Conservation (phyloP, 2,113 vertebrate genomes). For the Halichoeres trimaculatus region DNA sequence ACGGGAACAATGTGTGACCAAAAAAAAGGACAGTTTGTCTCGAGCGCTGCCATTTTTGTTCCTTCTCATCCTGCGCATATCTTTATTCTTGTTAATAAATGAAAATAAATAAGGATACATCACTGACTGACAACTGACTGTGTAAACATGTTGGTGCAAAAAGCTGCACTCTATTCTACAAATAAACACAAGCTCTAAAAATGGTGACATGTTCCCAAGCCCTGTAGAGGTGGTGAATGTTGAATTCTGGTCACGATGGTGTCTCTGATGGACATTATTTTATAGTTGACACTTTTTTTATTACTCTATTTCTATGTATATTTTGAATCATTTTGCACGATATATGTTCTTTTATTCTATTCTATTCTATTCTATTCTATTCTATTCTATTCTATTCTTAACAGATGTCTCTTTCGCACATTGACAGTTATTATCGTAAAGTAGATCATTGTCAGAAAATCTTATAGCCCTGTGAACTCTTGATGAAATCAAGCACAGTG, state of each 20-base stretch:
- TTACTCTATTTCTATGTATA: too few relatives aligned
- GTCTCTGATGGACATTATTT: too few relatives aligned
- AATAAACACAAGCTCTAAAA: not conserved
- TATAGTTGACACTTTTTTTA: too few relatives aligned
- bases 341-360: too few relatives aligned
- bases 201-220: too few relatives aligned
- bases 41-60: constrained; percentile 7
- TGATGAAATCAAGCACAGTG: not conserved
- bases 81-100: constrained; percentile 1
- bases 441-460: not conserved
- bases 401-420: not conserved
- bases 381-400: too few relatives aligned
- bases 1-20: constrained; percentile 21
- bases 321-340: too few relatives aligned
- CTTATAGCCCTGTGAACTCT: not conserved
- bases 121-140: too few relatives aligned
- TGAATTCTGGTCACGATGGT: too few relatives aligned
- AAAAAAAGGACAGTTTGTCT: constrained; percentile 32
- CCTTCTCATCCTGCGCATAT: constrained; percentile 11
- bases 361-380: too few relatives aligned
- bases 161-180: not conserved
- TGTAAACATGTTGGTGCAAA: not conserved
- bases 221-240: too few relatives aligned
- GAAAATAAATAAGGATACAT: not conserved
- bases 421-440: constrained; percentile 4